Conservation (phyloP, 2,888 invertebrate species). For the Poecilobothrus nobilitatus region DNA sequence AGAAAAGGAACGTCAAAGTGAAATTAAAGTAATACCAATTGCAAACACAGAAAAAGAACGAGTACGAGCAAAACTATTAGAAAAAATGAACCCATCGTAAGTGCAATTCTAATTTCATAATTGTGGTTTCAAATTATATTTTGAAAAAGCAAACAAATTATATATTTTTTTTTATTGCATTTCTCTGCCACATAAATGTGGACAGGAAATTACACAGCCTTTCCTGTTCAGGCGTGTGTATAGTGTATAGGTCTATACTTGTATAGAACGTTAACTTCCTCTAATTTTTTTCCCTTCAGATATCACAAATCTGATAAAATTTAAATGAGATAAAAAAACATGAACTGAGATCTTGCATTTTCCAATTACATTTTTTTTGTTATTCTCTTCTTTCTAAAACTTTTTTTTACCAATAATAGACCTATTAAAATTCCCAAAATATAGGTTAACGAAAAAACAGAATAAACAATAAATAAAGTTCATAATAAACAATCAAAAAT, state of each 20-base stretch:
- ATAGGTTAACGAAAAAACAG: neutral
- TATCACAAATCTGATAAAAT: too few species aligned
- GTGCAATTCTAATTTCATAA: constrained; percentile 23
- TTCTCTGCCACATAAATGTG: neutral
- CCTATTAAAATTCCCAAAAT: neutral
- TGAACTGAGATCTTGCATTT: neutral
- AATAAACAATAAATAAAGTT: neutral
- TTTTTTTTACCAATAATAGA: neutral
- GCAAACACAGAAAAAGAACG: constrained; percentile 48
- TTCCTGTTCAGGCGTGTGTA: too few species aligned
- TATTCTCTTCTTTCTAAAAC: neutral
- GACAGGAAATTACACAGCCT: too few species aligned
- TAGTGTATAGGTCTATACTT: too few species aligned
- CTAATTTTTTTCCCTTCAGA: neutral
- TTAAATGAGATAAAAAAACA: neutral
- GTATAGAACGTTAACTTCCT: too few species aligned
- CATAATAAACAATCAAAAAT: too few species aligned
- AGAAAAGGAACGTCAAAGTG: constrained; percentile 66
- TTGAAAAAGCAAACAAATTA: too few species aligned
- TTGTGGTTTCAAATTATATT: constrained; percentile 8
- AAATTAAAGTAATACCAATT: constrained; percentile 42
- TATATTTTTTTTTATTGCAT: neutral
- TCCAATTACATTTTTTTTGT: neutral
- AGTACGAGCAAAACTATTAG: constrained; percentile 38
- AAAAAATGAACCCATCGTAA: constrained; percentile 44